A percentile compares a stretch with the other conserved stretches of the same genome.
Conservation (phyloP, 2,888 invertebrate genomes). For the Sarcophaga carnaria region DNA sequence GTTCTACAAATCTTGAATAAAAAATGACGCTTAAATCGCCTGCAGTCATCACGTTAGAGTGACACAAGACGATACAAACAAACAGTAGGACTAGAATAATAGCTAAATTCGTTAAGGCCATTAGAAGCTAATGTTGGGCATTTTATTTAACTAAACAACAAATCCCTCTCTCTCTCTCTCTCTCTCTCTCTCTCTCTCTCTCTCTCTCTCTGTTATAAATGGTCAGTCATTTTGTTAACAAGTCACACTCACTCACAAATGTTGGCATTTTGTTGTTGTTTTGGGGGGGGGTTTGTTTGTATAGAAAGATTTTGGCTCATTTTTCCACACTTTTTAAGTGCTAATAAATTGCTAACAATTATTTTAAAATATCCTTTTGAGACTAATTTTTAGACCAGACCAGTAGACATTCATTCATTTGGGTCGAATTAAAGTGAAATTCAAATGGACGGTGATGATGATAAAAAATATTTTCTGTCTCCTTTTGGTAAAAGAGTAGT, state of each 20-base stretch:
- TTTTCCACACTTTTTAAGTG: constrained; percentile 35
- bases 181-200: no score
- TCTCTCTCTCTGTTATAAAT: constrained; percentile 4
- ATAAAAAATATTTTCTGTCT: not conserved
- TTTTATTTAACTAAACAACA: constrained; percentile 54
- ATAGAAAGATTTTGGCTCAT: not conserved
- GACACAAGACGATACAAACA: constrained; percentile 37
- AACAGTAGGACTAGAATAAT: not conserved
- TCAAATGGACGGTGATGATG: constrained; percentile 43
- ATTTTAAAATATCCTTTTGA: constrained; percentile 43
- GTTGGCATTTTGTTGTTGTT: no score
- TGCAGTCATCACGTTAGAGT: constrained; percentile 62
- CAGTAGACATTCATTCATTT: not conserved
- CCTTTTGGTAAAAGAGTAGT: no score
- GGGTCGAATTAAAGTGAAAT: constrained; percentile 26
- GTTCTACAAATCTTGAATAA: constrained; percentile 29
- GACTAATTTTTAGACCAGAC: not conserved
- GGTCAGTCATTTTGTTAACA: constrained; percentile 49
- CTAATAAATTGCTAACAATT: constrained; percentile 53
- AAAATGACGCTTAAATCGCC: constrained; percentile 55
- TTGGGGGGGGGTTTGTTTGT: not conserved
- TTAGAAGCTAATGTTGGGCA: constrained; percentile 59
- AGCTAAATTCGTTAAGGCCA: constrained; percentile 50
- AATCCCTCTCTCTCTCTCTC: no score
- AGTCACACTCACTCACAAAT: not conserved